Evolutionary conservation across 2,888 invertebrate genomes (phyloP).

Genomic region (Protophormia terraenovae): DNA sequence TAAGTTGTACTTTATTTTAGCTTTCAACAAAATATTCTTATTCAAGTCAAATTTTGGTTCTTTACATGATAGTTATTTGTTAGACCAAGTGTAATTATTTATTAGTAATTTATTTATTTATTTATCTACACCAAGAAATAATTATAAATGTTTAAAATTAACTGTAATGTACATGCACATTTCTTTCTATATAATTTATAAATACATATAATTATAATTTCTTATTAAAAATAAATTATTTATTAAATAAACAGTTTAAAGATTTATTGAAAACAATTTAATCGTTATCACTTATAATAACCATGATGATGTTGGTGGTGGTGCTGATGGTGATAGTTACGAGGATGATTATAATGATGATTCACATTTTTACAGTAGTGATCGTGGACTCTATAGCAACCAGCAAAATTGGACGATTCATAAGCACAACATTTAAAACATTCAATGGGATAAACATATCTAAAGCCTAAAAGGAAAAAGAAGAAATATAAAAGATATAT

Average conservation of each 20-base stretch:
- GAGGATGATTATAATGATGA: not conserved
- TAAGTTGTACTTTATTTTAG: too few species aligned
- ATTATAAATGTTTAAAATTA: too few species aligned
- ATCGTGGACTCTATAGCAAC: conserved; percentile 70
- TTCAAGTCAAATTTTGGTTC: too few species aligned
- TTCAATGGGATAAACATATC: conserved; percentile 58
- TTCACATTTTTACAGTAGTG: not conserved
- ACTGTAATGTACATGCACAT: conserved; percentile 8
- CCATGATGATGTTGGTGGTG: not conserved
- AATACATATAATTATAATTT: not conserved
- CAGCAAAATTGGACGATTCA: conserved; percentile 69
- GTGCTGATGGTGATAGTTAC: too few species aligned
- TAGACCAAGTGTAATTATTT: too few species aligned
- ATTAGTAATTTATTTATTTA: too few species aligned
- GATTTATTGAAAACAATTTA: not conserved
- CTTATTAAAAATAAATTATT: conserved; percentile 11
- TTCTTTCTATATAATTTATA: not conserved
- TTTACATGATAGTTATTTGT: too few species aligned
- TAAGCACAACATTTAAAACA: conserved; percentile 75
- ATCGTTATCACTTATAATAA: conserved; percentile 37
- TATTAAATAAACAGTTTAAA: conserved; percentile 7
- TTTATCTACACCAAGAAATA: too few species aligned
- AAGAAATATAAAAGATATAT: not conserved
- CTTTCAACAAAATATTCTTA: too few species aligned
- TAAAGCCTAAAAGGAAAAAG: conserved; percentile 63